Base-by-base conservation (phyloP, 2,797 vertebrate species). In the Psittacula derbiana region DNA sequence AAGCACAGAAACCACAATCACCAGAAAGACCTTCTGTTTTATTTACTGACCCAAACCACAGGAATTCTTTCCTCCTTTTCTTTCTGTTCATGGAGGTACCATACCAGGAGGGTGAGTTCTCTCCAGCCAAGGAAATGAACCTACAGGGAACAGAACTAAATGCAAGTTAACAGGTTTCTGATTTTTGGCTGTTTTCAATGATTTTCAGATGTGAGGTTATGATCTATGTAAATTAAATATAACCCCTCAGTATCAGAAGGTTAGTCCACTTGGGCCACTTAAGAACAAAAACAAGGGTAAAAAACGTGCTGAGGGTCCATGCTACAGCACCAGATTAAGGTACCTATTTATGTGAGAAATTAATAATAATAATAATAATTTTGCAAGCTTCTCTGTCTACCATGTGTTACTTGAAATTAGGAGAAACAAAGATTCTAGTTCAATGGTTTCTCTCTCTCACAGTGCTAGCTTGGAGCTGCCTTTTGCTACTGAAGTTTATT, bases 31-130 rank as follows among this genome's bases (percentile, higher is more conserved):
- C 95, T 97, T 93, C 86, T 90, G 90, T 88, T 95, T 97, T 81
- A 90, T 55, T 67, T 82, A 52, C 82, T 19, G 71, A 87, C 73
- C 57, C 60, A 60, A 89, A 95, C 96, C 94, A 57, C 95, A 97
- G 96, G 95, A 97, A 97, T 97, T 88, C 82, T 91, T 93, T 93
- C 43, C 20, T 62, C 69, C 13, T 79, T 93, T 93, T 43, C 41
- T 31, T 87, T 86, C 88, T 64, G 2, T 70, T 91, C 70, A 18
- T 44, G 36, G 82, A 94, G 79, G 86, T 79, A 41, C 80, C 38
- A 0, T 19, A 85, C 38, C 86, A 40, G 81, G 65, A 64, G 53
- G 79, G 57, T 10, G 13, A 83, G 41, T 82, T 80, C 57, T 91
- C 72, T 80, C 80, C 86, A 96, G 72, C 28, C 86, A 80, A 88